A percentile compares a stretch with the other conserved stretches of the same genome.
These are phyloP conservation scores for Pseudococcus jackbeardsleyi DNA, from an alignment of 2,888 invertebrate species.

Conservation along the genomic window DNA sequence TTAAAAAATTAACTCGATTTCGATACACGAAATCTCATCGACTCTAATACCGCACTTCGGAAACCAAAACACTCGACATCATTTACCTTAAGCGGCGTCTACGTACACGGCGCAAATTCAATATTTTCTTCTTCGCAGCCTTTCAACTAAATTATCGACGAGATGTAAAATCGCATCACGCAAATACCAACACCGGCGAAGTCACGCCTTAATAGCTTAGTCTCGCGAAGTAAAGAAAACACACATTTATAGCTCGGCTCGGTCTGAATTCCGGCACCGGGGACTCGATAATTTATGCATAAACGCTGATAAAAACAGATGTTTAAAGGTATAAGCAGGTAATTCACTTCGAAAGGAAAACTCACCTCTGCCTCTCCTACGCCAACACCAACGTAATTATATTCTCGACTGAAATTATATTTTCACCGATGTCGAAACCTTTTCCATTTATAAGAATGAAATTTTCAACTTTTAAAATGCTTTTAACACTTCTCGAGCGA, in stretches of 20 bases:
- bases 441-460: not conserved
- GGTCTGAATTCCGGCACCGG: conserved; percentile 5
- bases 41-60: not conserved
- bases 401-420: conserved; percentile 47
- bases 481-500: conserved; percentile 24
- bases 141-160: conserved; percentile 11
- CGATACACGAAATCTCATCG: not conserved
- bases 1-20: conserved; percentile 3
- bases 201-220: conserved; percentile 27
- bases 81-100: not conserved
- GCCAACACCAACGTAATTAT: conserved; percentile 17
- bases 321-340: conserved; percentile 45
- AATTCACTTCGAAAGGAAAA: conserved; percentile 26
- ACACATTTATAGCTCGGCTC: not conserved
- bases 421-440: conserved; percentile 12
- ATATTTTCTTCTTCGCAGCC: not conserved
- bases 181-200: not conserved
- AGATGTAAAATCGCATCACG: conserved; percentile 28
- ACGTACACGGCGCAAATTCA: not conserved
- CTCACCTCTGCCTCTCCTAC: not conserved
- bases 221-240: not conserved
- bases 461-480: conserved; percentile 51
- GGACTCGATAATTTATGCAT: conserved; percentile 42
- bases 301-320: conserved; percentile 59
- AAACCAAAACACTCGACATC: conserved; percentile 24